Evolutionary conservation across 2,888 invertebrate species (phyloP), one percentile per base, ranked within the genome.

Genomic region (Cenopis cana): DNA sequence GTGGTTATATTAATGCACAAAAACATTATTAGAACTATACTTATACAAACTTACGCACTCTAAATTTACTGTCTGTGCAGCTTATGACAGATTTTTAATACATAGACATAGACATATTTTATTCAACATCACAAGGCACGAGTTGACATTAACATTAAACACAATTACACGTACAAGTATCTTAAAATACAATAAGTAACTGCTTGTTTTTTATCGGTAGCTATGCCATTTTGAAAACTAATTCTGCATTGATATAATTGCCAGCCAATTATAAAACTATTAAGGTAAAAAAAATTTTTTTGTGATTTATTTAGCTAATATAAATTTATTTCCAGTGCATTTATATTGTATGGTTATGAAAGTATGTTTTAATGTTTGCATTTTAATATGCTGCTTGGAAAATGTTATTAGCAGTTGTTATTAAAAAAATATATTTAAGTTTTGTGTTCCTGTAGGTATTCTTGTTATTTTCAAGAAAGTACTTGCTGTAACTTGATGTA

Each of bases 301-400:
- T 78, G 76, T 75, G 75, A 76, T 71, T 75, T 68, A 76, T 71
- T 75, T 68, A 72, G 70, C 41, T 76, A 71, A 24, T 46, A 66
- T 59, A 49, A 49, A 18, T 76, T 76, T 78, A 80, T 70, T 71
- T 78, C 49, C 78, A 81, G 77, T 85, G 85, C 85, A 86, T 85
- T 85, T 86, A 86, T 76, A 71, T 73, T 78, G 80, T 76, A 68
- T 74, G 67, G 74, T 78, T 74, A 72, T 76, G 73, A 73, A 67
- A 71, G 72, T 57, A 73, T 55, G 29, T n/a, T 68, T 60, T 33
- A 57, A n/a, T 70, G 41, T 12, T 59, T 70, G 60, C 55, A 36
- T 78, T 77, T 71, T 71, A 73, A 75, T 74, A 75, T 75, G 68
- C 74, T 49, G 36, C 46, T 60, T 61, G 60, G 55, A 55, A 56